Percentiles rank a stretch among this genome's conserved stretches.
phyloP scores from a whole-genome alignment of 2,113 vertebrate genomes.

The Sciurus niger region DNA sequence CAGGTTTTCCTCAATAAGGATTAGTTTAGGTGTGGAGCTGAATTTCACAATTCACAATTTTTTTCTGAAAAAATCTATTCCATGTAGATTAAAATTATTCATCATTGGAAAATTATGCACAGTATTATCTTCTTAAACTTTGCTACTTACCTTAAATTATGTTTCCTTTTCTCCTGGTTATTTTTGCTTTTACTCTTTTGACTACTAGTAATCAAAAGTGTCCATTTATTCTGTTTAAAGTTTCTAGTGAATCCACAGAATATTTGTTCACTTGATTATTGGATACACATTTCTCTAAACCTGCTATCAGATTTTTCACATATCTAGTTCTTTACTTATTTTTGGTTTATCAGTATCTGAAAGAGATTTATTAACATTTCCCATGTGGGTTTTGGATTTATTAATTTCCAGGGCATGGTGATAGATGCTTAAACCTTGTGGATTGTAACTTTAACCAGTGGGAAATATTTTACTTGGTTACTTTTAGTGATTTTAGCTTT shows the following conservation, averaged over 20 bases:
- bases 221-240: not conserved
- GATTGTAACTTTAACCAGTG: not conserved
- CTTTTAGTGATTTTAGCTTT: not conserved
- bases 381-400: not conserved
- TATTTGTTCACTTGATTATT: conserved; percentile 5
- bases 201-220: not conserved
- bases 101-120: not conserved
- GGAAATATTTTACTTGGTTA: not conserved
- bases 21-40: not conserved
- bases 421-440: not conserved
- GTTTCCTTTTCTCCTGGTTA: not conserved
- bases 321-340: not conserved
- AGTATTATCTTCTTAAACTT: not conserved
- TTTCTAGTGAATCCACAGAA: not conserved
- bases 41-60: not conserved
- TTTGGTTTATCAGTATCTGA: not conserved
- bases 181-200: not conserved
- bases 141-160: not conserved
- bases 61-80: conserved; percentile 22
- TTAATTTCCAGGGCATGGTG: not conserved
- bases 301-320: not conserved
- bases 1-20: not conserved
- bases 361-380: not conserved
- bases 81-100: not conserved
- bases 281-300: not conserved